Conservation (phyloP, 2,797 vertebrate species). For the Peromyscus melanophrys region DNA sequence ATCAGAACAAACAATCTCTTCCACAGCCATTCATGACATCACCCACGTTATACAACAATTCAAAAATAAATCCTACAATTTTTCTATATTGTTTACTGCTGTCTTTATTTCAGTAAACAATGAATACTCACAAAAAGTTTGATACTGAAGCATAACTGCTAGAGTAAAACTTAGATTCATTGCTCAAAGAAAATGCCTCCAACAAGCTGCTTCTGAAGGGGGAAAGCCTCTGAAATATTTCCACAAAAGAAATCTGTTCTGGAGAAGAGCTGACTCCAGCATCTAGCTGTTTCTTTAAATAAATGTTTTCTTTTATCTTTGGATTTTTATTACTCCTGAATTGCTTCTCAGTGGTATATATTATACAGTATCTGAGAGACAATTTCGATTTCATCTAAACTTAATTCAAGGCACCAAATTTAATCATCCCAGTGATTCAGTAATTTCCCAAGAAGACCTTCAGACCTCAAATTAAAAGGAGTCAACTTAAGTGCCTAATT, state of each 20-base stretch:
- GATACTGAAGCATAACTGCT: background rate
- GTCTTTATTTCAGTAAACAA: conserved; percentile 46
- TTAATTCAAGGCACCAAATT: conserved; percentile 69
- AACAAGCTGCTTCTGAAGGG: background rate
- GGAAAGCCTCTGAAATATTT: conserved; percentile 21
- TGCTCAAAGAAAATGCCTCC: conserved; percentile 45
- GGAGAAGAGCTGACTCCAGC: background rate
- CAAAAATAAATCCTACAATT: background rate
- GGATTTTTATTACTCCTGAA: conserved; percentile 21
- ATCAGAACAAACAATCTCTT: background rate
- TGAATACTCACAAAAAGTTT: conserved; percentile 47
- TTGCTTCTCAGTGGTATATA: conserved; percentile 38
- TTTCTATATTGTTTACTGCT: background rate
- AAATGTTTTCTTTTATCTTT: conserved; percentile 53
- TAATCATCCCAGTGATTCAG: conserved; percentile 69
- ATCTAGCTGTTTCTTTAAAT: conserved; percentile 44
- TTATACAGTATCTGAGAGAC: conserved; percentile 27
- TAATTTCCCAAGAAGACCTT: conserved; percentile 78
- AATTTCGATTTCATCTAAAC: conserved; percentile 49
- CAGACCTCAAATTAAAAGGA: conserved; percentile 70
- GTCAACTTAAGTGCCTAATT: conserved; percentile 69
- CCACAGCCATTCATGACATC: background rate
- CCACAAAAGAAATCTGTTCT: conserved; percentile 3
- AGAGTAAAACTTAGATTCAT: conserved; percentile 33
- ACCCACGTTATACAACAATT: background rate